Evolutionary conservation across 2,888 invertebrate genomes (phyloP).

Genomic region (Napeogenes sylphis): DNA sequence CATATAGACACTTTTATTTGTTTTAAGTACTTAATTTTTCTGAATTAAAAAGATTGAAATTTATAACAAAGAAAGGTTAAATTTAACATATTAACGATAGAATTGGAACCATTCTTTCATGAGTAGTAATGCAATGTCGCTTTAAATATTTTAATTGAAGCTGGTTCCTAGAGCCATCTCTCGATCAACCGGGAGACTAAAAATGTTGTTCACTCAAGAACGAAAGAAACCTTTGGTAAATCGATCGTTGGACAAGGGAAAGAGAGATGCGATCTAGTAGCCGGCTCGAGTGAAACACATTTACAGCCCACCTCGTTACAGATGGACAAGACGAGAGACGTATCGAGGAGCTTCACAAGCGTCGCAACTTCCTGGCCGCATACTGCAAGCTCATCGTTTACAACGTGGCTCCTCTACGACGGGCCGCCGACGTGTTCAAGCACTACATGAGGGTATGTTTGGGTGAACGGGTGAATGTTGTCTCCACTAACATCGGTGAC

Average conservation of each 20-base stretch:
- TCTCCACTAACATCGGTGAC: background rate
- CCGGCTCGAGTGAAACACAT: slow-evolving; percentile 18
- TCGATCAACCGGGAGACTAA: too few relatives aligned
- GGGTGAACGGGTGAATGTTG: too few relatives aligned
- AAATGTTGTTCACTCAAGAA: background rate
- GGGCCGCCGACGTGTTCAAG: slow-evolving; percentile 96
- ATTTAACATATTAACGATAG: background rate
- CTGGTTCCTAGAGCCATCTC: background rate
- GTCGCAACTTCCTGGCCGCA: slow-evolving; percentile 96
- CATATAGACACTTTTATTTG: too few relatives aligned
- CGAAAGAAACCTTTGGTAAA: background rate
- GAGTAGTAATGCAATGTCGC: background rate
- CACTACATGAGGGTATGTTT: slow-evolving; percentile 93
- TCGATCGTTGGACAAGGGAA: background rate
- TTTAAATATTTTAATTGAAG: background rate
- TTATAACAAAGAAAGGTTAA: too few relatives aligned
- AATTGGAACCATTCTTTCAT: too few relatives aligned
- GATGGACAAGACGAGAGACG: slow-evolving; percentile 97
- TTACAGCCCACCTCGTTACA: slow-evolving; percentile 44
- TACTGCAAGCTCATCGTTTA: slow-evolving; percentile 99
- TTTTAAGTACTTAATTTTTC: too few relatives aligned
- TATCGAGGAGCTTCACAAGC: slow-evolving; percentile 97
- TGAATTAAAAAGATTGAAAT: too few relatives aligned
- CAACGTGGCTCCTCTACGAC: slow-evolving; percentile 94
- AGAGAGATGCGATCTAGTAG: slow-evolving; percentile 1